Conservation (phyloP, 64 coral and sea anemone species). For the Montipora sp. region DNA sequence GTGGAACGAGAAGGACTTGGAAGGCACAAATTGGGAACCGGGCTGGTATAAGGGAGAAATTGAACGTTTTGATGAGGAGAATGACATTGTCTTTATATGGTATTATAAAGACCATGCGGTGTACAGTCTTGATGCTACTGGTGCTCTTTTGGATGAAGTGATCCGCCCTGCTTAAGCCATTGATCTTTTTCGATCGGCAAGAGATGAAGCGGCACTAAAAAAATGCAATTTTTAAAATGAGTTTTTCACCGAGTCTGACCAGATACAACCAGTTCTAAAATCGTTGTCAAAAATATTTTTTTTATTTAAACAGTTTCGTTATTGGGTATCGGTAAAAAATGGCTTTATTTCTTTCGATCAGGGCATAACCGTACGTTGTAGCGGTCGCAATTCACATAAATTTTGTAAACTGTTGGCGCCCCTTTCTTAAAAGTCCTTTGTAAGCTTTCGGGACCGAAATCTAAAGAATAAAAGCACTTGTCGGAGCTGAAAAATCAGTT, state of each 20-base stretch:
- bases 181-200: neutral
- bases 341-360: conserved; percentile 22
- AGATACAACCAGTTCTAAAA: conserved; percentile 2
- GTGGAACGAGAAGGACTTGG: conserved; percentile 37
- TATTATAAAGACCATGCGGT: conserved; percentile 46
- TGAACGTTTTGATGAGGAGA: conserved; percentile 22
- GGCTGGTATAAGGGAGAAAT: conserved; percentile 43
- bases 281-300: conserved; percentile 1
- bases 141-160: conserved; percentile 29
- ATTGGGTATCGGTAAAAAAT: conserved; percentile 14
- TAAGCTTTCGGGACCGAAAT: conserved; percentile 14
- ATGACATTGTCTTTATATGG: conserved; percentile 29
- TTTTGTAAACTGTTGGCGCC: conserved; percentile 26
- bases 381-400: conserved; percentile 4
- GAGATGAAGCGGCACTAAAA: conserved; percentile 9
- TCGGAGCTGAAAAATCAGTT: conserved; percentile 10
- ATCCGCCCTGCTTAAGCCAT: conserved; percentile 24
- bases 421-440: conserved; percentile 14
- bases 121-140: conserved; percentile 35
- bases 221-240: neutral
- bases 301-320: conserved; percentile 9
- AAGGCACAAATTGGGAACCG: conserved; percentile 35
- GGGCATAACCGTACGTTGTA: conserved; percentile 9
- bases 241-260: neutral
- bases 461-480: conserved; percentile 15